Base-by-base conservation (phyloP, 2,113 vertebrate genomes). In the Hyperopisus bebe region DNA sequence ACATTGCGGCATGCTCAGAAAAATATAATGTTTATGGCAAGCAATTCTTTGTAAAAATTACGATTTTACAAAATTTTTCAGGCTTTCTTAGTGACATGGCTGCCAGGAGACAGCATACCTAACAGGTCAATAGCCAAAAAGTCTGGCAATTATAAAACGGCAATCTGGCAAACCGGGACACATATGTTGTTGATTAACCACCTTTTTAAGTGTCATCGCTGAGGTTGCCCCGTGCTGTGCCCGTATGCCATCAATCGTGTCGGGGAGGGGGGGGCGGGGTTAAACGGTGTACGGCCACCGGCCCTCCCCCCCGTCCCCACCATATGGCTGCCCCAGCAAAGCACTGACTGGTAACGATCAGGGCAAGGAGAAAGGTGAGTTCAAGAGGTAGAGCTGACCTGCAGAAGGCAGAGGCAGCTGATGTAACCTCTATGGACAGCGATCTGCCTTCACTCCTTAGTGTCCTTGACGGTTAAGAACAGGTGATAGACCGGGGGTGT, bases 121-220 rank as follows among this genome's bases (percentile, higher is more conserved):
- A 39, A 39, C 85, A 87, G 74, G 88, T 80, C 51, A 80, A 58
- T 50, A 53, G 48, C 27, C 74, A 39, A 47, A 48, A 82, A 53
- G 70, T 70, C 88, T 51, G 35, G 46, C 77, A 83, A 88, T 85
- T 85, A 50, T 53, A 21, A 85, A 89, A 85, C 9, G 53, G 53
- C 80, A 62, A 53, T 85, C 77, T 94, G 94, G 92, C 94, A 94
- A 94, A 95, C 96, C 95, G 94, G 95, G 96, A 95, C 94, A 95
- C 95, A 94, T 96, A 97, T 97, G 96, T 94, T 96, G 95, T 96
- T 96, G 95, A 96, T 96, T 96, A 96, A 94, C 96, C 92, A 94
- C 95, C 94, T 96, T 95, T 96, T 84, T 94, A 96, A 95, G 96
- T 96, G 95, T 95, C 95, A 89, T 11, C 50, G 27, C 15, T 31